A percentile compares a stretch with the other conserved stretches of the same genome.
phyloP scores from a whole-genome alignment of 2,888 invertebrate genomes.

The Thysanoteuthis rhombus region DNA sequence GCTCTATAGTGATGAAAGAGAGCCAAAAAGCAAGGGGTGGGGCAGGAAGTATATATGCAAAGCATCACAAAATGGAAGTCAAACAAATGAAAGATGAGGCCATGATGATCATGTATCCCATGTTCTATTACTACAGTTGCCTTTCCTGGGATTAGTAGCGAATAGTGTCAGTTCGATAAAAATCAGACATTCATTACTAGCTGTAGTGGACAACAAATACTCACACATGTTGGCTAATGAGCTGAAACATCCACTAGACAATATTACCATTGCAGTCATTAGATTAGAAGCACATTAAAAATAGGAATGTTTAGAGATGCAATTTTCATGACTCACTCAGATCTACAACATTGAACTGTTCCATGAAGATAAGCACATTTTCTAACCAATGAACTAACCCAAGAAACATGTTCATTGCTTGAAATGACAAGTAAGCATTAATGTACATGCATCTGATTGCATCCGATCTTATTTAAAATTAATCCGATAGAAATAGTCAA shows the following conservation, averaged over 20 bases:
- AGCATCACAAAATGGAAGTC: background rate
- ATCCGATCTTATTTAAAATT: background rate
- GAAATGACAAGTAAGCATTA: background rate
- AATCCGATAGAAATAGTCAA: too few species aligned
- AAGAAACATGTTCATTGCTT: background rate
- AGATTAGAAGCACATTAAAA: background rate
- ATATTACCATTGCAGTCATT: slow-evolving; percentile 1
- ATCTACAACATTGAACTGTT: background rate
- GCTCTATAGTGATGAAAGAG: background rate
- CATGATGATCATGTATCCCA: background rate
- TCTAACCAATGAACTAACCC: background rate
- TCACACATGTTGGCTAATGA: background rate
- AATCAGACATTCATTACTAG: background rate
- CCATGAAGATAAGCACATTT: background rate
- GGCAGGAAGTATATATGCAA: background rate
- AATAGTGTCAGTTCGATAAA: background rate
- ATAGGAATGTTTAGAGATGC: background rate
- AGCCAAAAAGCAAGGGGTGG: background rate
- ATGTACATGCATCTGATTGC: too few species aligned
- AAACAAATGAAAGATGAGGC: background rate
- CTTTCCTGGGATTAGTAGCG: background rate
- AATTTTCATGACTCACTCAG: background rate
- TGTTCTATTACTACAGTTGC: background rate
- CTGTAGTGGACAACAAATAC: background rate
- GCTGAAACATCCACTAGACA: background rate